Conservation (phyloP, 2,113 vertebrate genomes). For the Thunnus thynnus region DNA sequence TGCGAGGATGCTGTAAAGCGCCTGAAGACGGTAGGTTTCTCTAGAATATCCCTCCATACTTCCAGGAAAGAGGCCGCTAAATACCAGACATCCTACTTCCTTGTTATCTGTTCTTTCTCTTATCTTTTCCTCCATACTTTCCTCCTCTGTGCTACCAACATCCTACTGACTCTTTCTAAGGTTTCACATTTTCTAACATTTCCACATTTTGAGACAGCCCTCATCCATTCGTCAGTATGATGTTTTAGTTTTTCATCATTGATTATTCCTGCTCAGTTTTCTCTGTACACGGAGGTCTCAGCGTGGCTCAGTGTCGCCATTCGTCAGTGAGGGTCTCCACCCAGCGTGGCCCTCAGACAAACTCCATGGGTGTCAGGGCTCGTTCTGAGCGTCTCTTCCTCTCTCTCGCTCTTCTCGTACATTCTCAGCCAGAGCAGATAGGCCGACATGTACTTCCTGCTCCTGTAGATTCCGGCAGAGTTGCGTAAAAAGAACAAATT, state of each 20-base stretch:
- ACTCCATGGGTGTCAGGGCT: neutral
- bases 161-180: constrained; percentile 13
- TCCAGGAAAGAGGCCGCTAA: constrained; percentile 37
- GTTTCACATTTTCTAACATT: neutral
- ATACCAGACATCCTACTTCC: constrained; percentile 1
- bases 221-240: neutral
- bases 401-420: neutral
- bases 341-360: constrained; percentile 19
- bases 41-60: constrained; percentile 19
- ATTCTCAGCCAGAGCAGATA: constrained; percentile 37
- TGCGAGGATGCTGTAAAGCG: constrained; percentile 99
- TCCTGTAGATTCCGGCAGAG: constrained; percentile 39
- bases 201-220: neutral
- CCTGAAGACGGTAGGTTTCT: constrained; percentile 95
- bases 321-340: constrained; percentile 42
- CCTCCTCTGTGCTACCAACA: constrained; percentile 9
- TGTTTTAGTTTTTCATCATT: neutral
- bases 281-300: neutral
- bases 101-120: constrained; percentile 5
- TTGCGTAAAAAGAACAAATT: constrained; percentile 68
- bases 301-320: constrained; percentile 25
- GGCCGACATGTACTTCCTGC: constrained; percentile 60
- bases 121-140: constrained; percentile 28
- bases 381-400: constrained; percentile 5
- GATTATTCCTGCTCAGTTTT: constrained; percentile 30